Base-by-base conservation (phyloP, 2,797 vertebrate species). In the Gallinago nigripennis region DNA sequence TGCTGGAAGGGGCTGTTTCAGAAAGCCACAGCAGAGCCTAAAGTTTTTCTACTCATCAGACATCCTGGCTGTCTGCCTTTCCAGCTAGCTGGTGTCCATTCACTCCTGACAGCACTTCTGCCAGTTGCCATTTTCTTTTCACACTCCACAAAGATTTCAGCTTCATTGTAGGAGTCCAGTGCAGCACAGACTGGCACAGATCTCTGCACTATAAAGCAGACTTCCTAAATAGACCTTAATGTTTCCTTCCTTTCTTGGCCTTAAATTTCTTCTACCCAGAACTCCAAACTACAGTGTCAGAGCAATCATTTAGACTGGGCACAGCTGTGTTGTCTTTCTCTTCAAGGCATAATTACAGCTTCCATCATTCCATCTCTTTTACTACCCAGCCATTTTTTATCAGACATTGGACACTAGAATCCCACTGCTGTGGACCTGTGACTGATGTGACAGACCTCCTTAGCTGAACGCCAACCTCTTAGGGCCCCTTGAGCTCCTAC, bases 1-100 rank as follows among this genome's bases (percentile, higher is more conserved):
- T 92, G 84, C 92, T 89, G 91, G 91, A 92, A 95, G 72, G 25
- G 76, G 72, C 27, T 88, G 60, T 71, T 94, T 85, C 82, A 91
- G 39, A 80, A 92, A 95, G 82, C 94, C 91, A 83, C 87, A 87
- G 85, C 19, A 33, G 57, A 86, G 76, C 45, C 72, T 45, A 3
- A 85, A 73, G 87, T 68, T 9, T 4, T 70, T 58, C 50, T 35
- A 7, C 53, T 61, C 79, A 41, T 72, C 68, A 87, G 71, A 87
- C 31, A 21, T 37, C 39, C 91, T 82, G 82, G 84, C 66, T 31
- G 23, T 1, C 43, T 89, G 75, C 61, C 78, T 73, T 35, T 77
- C 23, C 64, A n/a, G 71, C 82, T 51, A 69, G 64, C 24, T 50
- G 27, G 21, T 33, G 60, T 51, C 81, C 43, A 5, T 60, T 85